These are phyloP conservation scores for Rhinogobius similis DNA, from an alignment of 2,113 vertebrate species.

Conservation along the genomic window DNA sequence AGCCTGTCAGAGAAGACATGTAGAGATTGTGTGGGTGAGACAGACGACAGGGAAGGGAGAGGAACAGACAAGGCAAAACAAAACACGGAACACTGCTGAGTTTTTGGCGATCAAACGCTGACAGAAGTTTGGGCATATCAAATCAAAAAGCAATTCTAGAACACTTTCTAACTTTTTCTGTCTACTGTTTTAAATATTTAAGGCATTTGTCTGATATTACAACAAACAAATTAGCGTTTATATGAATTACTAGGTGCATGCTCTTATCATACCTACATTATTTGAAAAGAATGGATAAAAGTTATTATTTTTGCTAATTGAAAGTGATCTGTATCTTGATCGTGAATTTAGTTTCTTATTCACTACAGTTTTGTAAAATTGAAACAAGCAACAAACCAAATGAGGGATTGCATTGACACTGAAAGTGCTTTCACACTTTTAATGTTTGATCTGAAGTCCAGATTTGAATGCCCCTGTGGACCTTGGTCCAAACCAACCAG, in stretches of 20 bases:
- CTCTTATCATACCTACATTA: neutral
- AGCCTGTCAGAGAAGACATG: constrained; percentile 20
- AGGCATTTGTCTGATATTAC: neutral
- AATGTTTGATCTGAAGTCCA: neutral
- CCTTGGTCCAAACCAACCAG: neutral
- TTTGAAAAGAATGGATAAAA: too few relatives aligned
- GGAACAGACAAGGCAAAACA: neutral
- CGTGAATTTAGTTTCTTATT: too few relatives aligned
- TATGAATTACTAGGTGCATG: too few relatives aligned
- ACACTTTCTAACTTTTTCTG: neutral
- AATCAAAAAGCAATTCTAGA: neutral
- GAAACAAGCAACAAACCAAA: neutral
- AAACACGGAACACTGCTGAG: neutral
- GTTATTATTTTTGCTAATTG: too few relatives aligned
- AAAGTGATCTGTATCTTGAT: too few relatives aligned
- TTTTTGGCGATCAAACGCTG: neutral
- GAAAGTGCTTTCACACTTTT: neutral
- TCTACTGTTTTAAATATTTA: neutral
- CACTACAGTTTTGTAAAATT: too few relatives aligned
- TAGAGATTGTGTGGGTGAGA: constrained; percentile 1
- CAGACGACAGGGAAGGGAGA: neutral
- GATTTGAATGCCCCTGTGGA: neutral
- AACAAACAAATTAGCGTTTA: neutral
- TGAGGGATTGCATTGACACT: neutral
- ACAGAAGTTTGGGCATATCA: constrained; percentile 1